Evolutionary conservation across 2,113 vertebrate species (phyloP), one percentile per base, ranked within the genome.

Genomic region (Ophthalmotilapia sp.): DNA sequence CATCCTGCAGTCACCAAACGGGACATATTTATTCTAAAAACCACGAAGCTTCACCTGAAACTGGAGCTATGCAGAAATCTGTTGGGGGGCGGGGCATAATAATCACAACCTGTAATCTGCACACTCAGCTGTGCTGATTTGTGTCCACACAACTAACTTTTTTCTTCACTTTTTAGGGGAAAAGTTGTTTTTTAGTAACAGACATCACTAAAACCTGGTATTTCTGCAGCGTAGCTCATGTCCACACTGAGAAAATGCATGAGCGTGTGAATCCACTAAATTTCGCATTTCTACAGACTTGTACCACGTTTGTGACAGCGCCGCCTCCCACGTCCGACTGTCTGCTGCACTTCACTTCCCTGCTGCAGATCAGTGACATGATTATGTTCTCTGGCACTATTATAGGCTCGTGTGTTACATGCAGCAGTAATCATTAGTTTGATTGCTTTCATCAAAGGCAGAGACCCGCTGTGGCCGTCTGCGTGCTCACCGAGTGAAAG

Each of bases 121-220:
- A 0, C 6, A 38, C 31, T 38, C 60, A 38, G 33, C 0, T 38
- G 33, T 38, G 11, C 10, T 0, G 19, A 68, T 38, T 38, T n/a
- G 11, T 68, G 36, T 68, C 33, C 33, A 40, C 13, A 29, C 55
- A 56, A 26, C 23, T 29, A 2, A 29, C 3, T 15, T 15, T 56
- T 13, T 56, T 56, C 55, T 56, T 56, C 55, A 56, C 23, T 15
- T 56, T 55, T 55, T 55, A 55, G 6, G 21, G 54, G 21, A 26
- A 55, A 55, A 13, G 0, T 23, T 23, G 1, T 0, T 0, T 13
- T 13, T 0, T 33, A 33, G 29, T 19, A 33, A 33, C 9, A 62
- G 15, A 62, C 9, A 19, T 62, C 29, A 62, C 58, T 62, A 33
- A 0, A 21, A 14, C 5, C 11, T 40, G n/a, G 0, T 2, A 0